phyloP scores from a whole-genome alignment of 2,113 vertebrate genomes.

The Dicerorhinus sumatrensis region DNA sequence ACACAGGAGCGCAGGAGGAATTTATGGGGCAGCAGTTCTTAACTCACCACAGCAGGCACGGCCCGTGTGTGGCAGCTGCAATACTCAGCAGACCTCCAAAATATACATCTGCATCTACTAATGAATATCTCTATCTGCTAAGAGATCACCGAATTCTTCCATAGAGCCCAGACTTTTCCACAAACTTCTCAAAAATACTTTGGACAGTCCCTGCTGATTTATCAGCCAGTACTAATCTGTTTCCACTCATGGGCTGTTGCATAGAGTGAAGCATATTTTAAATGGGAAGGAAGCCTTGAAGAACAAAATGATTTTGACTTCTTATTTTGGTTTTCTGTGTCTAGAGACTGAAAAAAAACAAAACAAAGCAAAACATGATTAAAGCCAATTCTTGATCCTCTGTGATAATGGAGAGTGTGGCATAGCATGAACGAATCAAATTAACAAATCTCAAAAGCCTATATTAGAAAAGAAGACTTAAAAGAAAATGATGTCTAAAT shows the following conservation, averaged over 20 bases:
- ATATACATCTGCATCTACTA: accelerated
- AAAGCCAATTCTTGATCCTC: background rate
- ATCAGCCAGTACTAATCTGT: background rate
- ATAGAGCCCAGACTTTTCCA: background rate
- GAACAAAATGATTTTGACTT: background rate
- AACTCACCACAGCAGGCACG: background rate
- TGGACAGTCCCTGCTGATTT: background rate
- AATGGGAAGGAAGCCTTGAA: background rate
- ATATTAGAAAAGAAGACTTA: background rate
- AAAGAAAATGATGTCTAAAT: constrained; percentile 14
- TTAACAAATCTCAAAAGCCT: constrained; percentile 8
- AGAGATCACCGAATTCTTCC: background rate
- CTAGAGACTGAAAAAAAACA: background rate
- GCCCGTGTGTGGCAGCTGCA: background rate
- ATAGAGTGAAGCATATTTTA: background rate
- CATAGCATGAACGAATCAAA: background rate
- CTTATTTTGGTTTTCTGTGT: constrained; percentile 1
- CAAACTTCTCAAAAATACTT: background rate
- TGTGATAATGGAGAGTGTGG: background rate
- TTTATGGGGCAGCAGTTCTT: background rate
- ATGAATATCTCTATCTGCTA: background rate
- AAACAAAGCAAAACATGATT: background rate
- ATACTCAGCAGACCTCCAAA: background rate
- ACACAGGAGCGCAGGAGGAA: background rate
- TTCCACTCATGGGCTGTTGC: background rate